These are phyloP conservation scores for Polyploca ridens DNA, from an alignment of 2,888 invertebrate species.

Conservation along the genomic window DNA sequence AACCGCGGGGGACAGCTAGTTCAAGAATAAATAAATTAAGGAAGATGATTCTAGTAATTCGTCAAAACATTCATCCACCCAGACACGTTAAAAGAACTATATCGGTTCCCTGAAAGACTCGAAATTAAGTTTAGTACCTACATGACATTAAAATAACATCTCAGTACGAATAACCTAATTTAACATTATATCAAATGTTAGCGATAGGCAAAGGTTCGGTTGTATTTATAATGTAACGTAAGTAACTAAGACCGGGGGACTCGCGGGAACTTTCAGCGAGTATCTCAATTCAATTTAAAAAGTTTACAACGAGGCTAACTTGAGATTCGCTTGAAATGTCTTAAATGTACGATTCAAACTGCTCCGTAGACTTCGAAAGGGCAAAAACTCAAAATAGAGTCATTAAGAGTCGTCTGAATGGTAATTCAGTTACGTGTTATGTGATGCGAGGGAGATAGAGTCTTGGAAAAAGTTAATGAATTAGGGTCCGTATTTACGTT, in stretches of 20 bases:
- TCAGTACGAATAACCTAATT: constrained; percentile 17
- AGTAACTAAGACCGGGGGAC: constrained; percentile 39
- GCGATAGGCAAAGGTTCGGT: constrained; percentile 33
- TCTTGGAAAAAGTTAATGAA: constrained; percentile 19
- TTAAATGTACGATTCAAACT: constrained; percentile 45
- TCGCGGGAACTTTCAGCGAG: constrained; percentile 41
- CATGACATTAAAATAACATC: constrained; percentile 4
- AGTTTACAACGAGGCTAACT: constrained; percentile 56
- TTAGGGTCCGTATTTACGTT: constrained; percentile 10
- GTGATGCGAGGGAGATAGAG: constrained; percentile 15
- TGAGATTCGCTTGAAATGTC: constrained; percentile 26
- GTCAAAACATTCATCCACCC: too few relatives aligned
- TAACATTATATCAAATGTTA: constrained; percentile 12
- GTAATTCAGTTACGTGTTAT: constrained; percentile 13
- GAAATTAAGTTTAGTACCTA: too few relatives aligned
- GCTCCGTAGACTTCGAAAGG: constrained; percentile 18
- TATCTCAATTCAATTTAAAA: constrained; percentile 69
- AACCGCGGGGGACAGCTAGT: too few relatives aligned
- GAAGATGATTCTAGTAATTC: too few relatives aligned
- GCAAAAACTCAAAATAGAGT: constrained; percentile 19
- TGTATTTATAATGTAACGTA: constrained; percentile 60
- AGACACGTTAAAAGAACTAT: too few relatives aligned
- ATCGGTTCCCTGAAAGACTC: too few relatives aligned
- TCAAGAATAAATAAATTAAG: too few relatives aligned
- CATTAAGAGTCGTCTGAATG: constrained; percentile 18